A percentile compares a stretch with the other conserved stretches of the same genome.
phyloP scores from a whole-genome alignment of 2,113 vertebrate species.

The Pterocles burchelli region DNA sequence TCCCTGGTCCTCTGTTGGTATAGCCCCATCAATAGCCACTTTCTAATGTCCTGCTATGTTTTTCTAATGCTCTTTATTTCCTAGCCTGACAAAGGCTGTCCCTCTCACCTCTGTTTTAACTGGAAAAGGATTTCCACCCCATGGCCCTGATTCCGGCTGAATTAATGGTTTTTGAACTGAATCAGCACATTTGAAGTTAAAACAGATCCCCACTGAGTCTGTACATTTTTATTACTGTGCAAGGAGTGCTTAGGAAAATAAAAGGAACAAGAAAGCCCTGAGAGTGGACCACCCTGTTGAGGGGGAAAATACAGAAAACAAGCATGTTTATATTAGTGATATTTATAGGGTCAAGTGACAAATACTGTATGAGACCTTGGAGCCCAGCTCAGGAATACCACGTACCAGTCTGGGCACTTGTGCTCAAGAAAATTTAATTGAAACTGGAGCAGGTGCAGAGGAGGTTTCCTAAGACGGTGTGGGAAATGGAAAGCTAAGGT shows the following conservation, averaged over 20 bases:
- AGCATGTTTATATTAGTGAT: conserved; percentile 29
- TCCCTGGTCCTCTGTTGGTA: background rate
- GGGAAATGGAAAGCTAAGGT: background rate
- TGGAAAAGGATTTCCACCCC: conserved; percentile 64
- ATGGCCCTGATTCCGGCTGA: conserved; percentile 46
- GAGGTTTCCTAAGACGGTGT: background rate
- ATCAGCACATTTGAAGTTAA: conserved; percentile 68
- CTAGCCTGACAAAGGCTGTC: conserved; percentile 34
- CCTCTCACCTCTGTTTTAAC: conserved; percentile 61
- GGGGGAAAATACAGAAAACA: conserved; percentile 24
- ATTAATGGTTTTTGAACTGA: conserved; percentile 66
- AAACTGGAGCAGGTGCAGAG: conserved; percentile 55
- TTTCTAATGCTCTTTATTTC: background rate
- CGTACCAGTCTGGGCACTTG: background rate
- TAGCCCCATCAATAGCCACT: background rate
- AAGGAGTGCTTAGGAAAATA: conserved; percentile 69
- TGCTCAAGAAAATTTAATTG: conserved; percentile 21
- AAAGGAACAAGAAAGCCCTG: conserved; percentile 51
- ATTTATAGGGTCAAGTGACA: conserved; percentile 53
- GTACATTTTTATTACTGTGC: conserved; percentile 67
- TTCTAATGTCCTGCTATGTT: conserved; percentile 1
- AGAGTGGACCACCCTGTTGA: conserved; percentile 59
- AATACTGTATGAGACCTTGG: background rate
- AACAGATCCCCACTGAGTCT: conserved; percentile 62
- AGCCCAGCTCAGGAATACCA: conserved; percentile 7